A percentile compares a stretch with the other conserved stretches of the same genome.
phyloP scores from a whole-genome alignment of 2,888 invertebrate species.

The Hoplodrina blanda region DNA sequence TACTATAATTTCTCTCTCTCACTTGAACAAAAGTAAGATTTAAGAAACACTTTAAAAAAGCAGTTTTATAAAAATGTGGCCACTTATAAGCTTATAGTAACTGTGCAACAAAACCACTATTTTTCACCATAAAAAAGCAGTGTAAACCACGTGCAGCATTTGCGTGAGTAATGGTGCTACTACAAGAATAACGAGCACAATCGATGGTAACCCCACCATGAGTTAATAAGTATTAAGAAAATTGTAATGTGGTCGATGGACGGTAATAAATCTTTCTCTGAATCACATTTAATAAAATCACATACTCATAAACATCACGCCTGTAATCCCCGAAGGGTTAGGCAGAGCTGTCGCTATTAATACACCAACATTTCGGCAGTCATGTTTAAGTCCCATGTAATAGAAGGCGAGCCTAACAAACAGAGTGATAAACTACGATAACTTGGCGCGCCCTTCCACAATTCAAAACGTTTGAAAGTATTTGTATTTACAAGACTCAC shows the following conservation, averaged over 20 bases:
- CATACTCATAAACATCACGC: no score
- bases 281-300: no score
- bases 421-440: no score
- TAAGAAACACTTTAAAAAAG: neutral
- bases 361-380: no score
- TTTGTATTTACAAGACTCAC: no score
- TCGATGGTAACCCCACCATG: conserved; percentile 67
- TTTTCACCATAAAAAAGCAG: conserved; percentile 37
- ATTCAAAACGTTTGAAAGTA: no score
- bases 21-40: neutral
- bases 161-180: conserved; percentile 77
- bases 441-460: no score
- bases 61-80: neutral
- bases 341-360: no score
- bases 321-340: no score
- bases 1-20: neutral
- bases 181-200: conserved; percentile 74
- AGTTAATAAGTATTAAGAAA: conserved; percentile 59
- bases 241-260: conserved; percentile 42
- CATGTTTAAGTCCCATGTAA: no score
- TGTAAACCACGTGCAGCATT: conserved; percentile 59
- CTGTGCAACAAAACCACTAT: conserved; percentile 47
- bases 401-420: no score
- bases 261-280: conserved; percentile 25
- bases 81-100: conserved; percentile 17